These are phyloP conservation scores for Drosophila kuntzei DNA, from an alignment of 2,888 invertebrate genomes.

Conservation along the genomic window DNA sequence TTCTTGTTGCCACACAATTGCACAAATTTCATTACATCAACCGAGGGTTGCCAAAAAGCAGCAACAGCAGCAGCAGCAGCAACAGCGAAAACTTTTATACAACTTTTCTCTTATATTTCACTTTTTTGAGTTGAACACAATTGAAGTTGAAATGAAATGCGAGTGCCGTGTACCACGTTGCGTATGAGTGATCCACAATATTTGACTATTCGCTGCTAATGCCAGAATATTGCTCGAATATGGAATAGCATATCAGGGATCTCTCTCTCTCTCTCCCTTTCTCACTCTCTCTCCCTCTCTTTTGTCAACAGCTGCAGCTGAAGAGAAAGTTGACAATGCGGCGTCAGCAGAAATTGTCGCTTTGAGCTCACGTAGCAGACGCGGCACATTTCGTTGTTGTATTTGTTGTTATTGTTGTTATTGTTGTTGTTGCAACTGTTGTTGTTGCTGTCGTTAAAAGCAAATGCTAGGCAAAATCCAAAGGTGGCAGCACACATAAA, in stretches of 20 bases:
- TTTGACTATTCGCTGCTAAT: conserved; percentile 78
- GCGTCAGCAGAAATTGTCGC: conserved; percentile 72
- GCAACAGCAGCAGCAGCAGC: conserved; percentile 32
- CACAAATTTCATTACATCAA: conserved; percentile 77
- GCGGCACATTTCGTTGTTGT: conserved; percentile 38
- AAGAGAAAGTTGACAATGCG: conserved; percentile 80
- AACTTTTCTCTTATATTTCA: conserved; percentile 42
- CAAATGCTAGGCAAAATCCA: conserved; percentile 66
- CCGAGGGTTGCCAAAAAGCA: conserved; percentile 50
- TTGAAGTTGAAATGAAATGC: conserved; percentile 61
- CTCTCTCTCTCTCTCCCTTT: not conserved
- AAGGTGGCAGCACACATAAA: conserved; percentile 71
- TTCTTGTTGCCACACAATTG: conserved; percentile 72
- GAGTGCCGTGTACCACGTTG: conserved; percentile 54
- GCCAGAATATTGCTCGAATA: conserved; percentile 35
- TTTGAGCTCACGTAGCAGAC: conserved; percentile 66
- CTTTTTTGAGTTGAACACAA: conserved; percentile 36
- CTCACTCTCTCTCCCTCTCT: not conserved
- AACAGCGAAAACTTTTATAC: conserved; percentile 54
- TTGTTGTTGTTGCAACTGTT: conserved; percentile 31
- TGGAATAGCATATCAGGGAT: conserved; percentile 10
- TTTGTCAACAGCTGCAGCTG: conserved; percentile 72
- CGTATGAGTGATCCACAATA: conserved; percentile 76
- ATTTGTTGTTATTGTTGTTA: conserved; percentile 13
- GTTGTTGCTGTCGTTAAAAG: conserved; percentile 56